Evolutionary conservation across 2,797 vertebrate genomes (phyloP).

Genomic region (Huso huso): DNA sequence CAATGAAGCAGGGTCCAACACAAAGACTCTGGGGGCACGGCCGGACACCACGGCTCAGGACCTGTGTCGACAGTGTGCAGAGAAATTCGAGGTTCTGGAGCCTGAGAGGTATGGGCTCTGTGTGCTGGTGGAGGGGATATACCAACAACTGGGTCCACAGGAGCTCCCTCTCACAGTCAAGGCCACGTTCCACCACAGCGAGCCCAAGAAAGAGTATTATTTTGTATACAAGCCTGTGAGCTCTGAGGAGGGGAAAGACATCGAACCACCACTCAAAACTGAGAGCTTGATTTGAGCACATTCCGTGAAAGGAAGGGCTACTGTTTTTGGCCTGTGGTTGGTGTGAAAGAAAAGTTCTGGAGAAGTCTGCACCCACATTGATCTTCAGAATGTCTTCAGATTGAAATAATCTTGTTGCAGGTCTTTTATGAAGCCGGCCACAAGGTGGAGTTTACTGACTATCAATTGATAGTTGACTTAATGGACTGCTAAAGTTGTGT

Average conservation of each 20-base stretch:
- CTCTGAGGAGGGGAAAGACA: constrained; percentile 15
- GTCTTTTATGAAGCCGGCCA: no score
- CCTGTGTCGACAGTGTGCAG: constrained; percentile 73
- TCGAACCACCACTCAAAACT: neutral
- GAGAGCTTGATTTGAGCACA: constrained; percentile 26
- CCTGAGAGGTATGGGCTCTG: constrained; percentile 58
- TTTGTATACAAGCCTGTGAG: constrained; percentile 76
- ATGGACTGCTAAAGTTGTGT: no score
- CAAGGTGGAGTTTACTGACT: no score
- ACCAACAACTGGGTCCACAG: constrained; percentile 56
- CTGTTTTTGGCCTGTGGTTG: no score
- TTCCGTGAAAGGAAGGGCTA: no score
- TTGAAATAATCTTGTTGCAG: no score
- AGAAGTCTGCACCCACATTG: no score
- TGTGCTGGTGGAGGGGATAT: constrained; percentile 57
- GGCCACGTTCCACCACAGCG: constrained; percentile 63
- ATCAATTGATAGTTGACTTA: no score
- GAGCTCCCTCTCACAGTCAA: constrained; percentile 81
- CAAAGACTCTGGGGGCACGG: constrained; percentile 76
- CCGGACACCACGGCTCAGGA: constrained; percentile 61
- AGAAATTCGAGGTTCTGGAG: constrained; percentile 64
- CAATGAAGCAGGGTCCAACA: constrained; percentile 62
- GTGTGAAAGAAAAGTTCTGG: no score
- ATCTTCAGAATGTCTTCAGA: no score
- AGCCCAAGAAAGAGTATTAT: constrained; percentile 70